Evolutionary conservation across 2,888 invertebrate species (phyloP), one percentile per base, ranked within the genome.

Genomic region (Phragmatobia fuliginosa): DNA sequence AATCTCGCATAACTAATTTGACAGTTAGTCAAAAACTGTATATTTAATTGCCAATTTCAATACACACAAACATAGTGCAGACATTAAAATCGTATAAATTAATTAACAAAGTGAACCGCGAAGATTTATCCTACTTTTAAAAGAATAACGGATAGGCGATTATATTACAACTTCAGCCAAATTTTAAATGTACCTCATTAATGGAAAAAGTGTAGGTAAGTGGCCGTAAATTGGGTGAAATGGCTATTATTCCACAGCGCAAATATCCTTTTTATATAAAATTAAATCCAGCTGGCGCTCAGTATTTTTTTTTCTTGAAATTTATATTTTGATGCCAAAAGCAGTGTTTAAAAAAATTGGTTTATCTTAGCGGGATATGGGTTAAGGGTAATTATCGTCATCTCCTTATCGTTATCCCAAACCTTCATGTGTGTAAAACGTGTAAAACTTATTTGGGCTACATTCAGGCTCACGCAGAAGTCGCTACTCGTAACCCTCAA

Each of bases 141-240:
- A 77, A 71, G 61, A 73, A 75, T 70, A 69, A 71, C 74, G 81
- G 75, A 66, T 65, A 56, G 1, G 16, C 14, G 45, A 31, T 45
- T 31, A 60, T 62, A 66, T 52, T 62, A 65, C 56, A 33, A 68
- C 68, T 70, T 73, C 73, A 75, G 21, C 73, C 49, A 59, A 73
- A 62, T 69, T 80, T 73, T 79, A 78, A 77, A 72, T 75, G 77
- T 71, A 25, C 66, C n/a, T 68, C 68, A 62, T 74, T 76, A 80
- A 80, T 72, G 63, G 41, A 56, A 56, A 41, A 58, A 36, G 38
- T 59, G 36, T 45, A 7, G 63, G 38, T 56, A 66, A 59, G 67
- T 67, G 67, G 32, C 64, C 66, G 75, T 68, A 67, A 75, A 67
- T 74, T 62, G 33, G 62, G 49, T 74, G 61, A 71, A 74, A 71